Conservation (phyloP, 2,888 invertebrate genomes). For the Scaptomyza tumidula region DNA sequence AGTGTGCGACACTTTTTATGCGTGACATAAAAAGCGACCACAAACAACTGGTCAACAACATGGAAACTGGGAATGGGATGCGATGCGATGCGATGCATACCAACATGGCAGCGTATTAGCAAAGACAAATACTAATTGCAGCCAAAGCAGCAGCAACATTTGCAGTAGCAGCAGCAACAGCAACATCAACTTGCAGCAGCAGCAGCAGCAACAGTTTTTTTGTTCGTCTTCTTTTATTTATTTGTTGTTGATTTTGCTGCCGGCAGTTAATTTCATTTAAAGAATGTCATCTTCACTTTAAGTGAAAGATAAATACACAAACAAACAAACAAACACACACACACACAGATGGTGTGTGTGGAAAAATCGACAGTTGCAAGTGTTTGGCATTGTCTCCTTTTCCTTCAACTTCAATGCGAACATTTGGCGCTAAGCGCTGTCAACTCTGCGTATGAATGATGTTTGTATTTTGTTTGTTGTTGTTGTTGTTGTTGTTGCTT, state of each 20-base stretch:
- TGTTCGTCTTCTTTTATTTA: slow-evolving; percentile 28
- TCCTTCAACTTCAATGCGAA: slow-evolving; percentile 54
- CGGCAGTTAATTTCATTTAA: slow-evolving; percentile 83
- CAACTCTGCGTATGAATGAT: slow-evolving; percentile 70
- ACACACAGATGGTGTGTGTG: slow-evolving; percentile 10
- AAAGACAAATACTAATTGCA: slow-evolving; percentile 81
- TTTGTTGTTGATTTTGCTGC: slow-evolving; percentile 53
- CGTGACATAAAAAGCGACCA: slow-evolving; percentile 59
- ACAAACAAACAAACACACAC: slow-evolving; percentile 16
- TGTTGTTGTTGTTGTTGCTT: slow-evolving; percentile 15
- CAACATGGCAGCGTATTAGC: slow-evolving; percentile 80
- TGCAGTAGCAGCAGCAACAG: slow-evolving; percentile 38
- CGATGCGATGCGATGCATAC: slow-evolving; percentile 49
- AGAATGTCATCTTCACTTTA: slow-evolving; percentile 84
- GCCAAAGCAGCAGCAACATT: slow-evolving; percentile 69
- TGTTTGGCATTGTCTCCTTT: slow-evolving; percentile 65
- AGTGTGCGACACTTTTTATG: slow-evolving; percentile 78
- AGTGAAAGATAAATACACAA: slow-evolving; percentile 82
- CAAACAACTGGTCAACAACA: slow-evolving; percentile 38
- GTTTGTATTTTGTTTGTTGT: slow-evolving; percentile 40
- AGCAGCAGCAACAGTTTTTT: slow-evolving; percentile 25
- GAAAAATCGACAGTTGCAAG: slow-evolving; percentile 61
- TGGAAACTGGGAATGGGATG: slow-evolving; percentile 64
- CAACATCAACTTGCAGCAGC: slow-evolving; percentile 45
- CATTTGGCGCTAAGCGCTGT: slow-evolving; percentile 54